A percentile compares a stretch with the other conserved stretches of the same genome.
These are phyloP conservation scores for Caenorhabditis becei DNA, from an alignment of 2,888 invertebrate species.

Conservation along the genomic window DNA sequence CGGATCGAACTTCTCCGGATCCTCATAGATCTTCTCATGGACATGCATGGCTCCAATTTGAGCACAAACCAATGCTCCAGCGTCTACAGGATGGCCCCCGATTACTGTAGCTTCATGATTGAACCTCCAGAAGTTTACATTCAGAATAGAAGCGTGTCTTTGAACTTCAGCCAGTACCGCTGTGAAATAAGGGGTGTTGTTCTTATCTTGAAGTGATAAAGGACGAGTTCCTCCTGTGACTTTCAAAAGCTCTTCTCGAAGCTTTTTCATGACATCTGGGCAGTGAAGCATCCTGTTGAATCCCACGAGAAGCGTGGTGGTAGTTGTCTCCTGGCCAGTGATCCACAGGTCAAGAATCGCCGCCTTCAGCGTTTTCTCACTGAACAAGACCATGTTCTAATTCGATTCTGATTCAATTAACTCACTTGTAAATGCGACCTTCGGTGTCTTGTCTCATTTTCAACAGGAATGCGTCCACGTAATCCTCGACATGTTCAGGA, in stretches of 20 bases:
- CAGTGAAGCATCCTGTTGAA: constrained; percentile 52
- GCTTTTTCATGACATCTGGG: constrained; percentile 50
- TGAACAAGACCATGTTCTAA: no score
- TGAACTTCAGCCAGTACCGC: constrained; percentile 60
- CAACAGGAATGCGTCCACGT: constrained; percentile 59
- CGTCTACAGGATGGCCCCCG: constrained; percentile 40
- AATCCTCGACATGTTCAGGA: constrained; percentile 49
- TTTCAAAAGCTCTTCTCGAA: constrained; percentile 39
- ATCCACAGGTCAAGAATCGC: constrained; percentile 60
- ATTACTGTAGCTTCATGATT: constrained; percentile 34
- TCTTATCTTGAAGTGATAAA: constrained; percentile 31
- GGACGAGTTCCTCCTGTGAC: constrained; percentile 44
- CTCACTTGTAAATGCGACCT: constrained; percentile 24
- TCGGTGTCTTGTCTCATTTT: constrained; percentile 56
- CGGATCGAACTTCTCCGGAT: constrained; percentile 59
- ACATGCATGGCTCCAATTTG: constrained; percentile 55
- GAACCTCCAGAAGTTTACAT: constrained; percentile 55
- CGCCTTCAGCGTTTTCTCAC: constrained; percentile 33
- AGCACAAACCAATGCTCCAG: constrained; percentile 48
- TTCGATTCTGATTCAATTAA: not conserved
- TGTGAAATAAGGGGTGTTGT: constrained; percentile 36
- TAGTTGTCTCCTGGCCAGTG: constrained; percentile 67
- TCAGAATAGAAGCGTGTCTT: constrained; percentile 59
- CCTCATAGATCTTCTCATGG: constrained; percentile 49
- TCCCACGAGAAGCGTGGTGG: constrained; percentile 55